Conservation (phyloP, 1,140 invertebrate species). For the Pseudomyrmex flavicornis region DNA sequence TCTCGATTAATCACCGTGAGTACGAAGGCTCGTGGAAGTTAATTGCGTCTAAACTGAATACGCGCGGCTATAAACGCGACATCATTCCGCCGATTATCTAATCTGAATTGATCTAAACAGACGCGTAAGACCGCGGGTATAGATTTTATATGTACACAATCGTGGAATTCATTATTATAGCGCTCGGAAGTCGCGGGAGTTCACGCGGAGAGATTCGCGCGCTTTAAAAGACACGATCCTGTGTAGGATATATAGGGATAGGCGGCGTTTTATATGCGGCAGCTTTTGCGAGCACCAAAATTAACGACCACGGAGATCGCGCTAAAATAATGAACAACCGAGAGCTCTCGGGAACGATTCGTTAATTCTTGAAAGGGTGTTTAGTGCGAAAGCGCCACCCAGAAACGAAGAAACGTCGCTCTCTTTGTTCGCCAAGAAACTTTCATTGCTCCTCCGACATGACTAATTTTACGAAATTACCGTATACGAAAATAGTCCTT, state of each 20-base stretch:
- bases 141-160: slow-evolving; percentile 50
- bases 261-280: not conserved
- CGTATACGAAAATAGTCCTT: slow-evolving; percentile 25
- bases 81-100: slow-evolving; percentile 70
- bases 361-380: slow-evolving; percentile 18
- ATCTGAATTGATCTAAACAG: slow-evolving; percentile 65
- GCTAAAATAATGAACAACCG: not conserved
- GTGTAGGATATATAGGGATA: too few relatives aligned
- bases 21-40: slow-evolving; percentile 60
- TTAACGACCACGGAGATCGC: slow-evolving; percentile 16
- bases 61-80: slow-evolving; percentile 54
- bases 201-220: slow-evolving; percentile 23
- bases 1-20: slow-evolving; percentile 70
- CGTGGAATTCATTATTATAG: slow-evolving; percentile 66
- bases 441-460: too few relatives aligned
- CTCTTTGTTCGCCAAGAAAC: not conserved
- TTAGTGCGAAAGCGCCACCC: slow-evolving; percentile 13
- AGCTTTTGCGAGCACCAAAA: not conserved
- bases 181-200: slow-evolving; percentile 39
- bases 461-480: slow-evolving; percentile 29
- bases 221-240: slow-evolving; percentile 1
- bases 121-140: slow-evolving; percentile 43
- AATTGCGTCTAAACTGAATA: slow-evolving; percentile 58
- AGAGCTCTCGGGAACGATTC: not conserved
- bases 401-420: not conserved